Conservation (phyloP, 1,140 invertebrate species). For the Scaptodrosophila lebanonensis region DNA sequence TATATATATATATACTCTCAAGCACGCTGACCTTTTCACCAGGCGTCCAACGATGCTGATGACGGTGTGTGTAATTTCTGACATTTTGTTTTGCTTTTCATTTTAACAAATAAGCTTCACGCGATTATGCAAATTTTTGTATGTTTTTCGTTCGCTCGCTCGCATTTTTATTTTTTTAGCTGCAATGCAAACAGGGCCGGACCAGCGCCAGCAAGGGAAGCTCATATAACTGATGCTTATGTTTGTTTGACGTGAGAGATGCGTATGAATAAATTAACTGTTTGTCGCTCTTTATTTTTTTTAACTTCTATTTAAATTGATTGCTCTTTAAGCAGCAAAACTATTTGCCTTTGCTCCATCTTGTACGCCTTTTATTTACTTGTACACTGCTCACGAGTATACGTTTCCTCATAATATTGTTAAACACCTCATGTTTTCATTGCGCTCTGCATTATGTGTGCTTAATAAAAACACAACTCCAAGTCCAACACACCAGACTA, state of each 20-base stretch:
- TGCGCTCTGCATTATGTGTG: slow-evolving; percentile 41
- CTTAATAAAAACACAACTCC: slow-evolving; percentile 22
- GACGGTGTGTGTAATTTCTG: slow-evolving; percentile 61
- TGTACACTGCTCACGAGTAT: no score
- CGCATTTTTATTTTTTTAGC: slow-evolving; percentile 1
- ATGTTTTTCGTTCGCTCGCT: slow-evolving; percentile 17
- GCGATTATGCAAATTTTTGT: slow-evolving; percentile 67
- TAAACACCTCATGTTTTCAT: no score
- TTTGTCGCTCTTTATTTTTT: slow-evolving; percentile 20
- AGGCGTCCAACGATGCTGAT: slow-evolving; percentile 43
- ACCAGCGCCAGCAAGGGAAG: slow-evolving; percentile 26
- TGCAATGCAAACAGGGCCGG: slow-evolving; percentile 12
- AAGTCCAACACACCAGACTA: slow-evolving; percentile 12
- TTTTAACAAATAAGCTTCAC: slow-evolving; percentile 72
- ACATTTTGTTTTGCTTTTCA: slow-evolving; percentile 59
- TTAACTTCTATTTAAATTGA: slow-evolving; percentile 7
- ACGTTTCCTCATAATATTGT: no score
- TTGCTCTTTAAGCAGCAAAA: no score
- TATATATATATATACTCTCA: slow-evolving; percentile 19
- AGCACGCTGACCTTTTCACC: slow-evolving; percentile 41
- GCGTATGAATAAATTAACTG: slow-evolving; percentile 66
- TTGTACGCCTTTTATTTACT: no score
- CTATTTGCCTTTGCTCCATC: no score
- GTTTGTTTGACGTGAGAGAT: slow-evolving; percentile 29
- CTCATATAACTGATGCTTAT: slow-evolving; percentile 42